A percentile compares a stretch with the other conserved stretches of the same genome.
These are phyloP conservation scores for Sandelia bainsii DNA, from an alignment of 2,797 vertebrate genomes.

Conservation along the genomic window DNA sequence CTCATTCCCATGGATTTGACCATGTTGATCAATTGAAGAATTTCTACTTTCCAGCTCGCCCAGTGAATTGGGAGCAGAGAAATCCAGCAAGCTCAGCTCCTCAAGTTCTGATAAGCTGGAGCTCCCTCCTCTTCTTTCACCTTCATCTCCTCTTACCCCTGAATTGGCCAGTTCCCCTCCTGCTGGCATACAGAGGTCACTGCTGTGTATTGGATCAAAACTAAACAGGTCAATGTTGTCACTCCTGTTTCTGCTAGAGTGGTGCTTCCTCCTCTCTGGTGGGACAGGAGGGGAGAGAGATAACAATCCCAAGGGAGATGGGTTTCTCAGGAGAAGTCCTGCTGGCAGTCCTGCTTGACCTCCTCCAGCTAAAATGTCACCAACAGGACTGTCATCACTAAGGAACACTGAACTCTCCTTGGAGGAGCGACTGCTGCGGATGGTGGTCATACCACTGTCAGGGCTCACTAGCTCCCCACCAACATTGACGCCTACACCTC, in stretches of 20 bases:
- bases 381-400: conserved; percentile 93
- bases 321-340: conserved; percentile 85
- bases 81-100: conserved; percentile 84
- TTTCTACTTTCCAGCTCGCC: conserved; percentile 70
- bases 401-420: conserved; percentile 97
- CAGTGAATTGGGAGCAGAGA: conserved; percentile 80
- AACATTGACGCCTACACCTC: conserved; percentile 68
- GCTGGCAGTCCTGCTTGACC: conserved; percentile 51
- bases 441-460: conserved; percentile 94
- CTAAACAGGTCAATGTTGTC: conserved; percentile 89
- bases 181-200: conserved; percentile 78
- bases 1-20: conserved; percentile 64
- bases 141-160: conserved; percentile 42
- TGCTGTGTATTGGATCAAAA: conserved; percentile 86
- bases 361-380: conserved; percentile 79
- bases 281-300: conserved; percentile 79
- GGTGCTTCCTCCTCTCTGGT: conserved; percentile 84
- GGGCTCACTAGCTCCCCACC: conserved; percentile 91
- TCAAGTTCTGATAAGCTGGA: conserved; percentile 84
- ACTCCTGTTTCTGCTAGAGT: conserved; percentile 75
- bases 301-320: conserved; percentile 86
- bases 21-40: conserved; percentile 59
- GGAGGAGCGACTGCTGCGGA: conserved; percentile 94
- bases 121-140: conserved; percentile 62
- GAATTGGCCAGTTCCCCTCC: conserved; percentile 74